A percentile compares a stretch with the other conserved stretches of the same genome.
These are phyloP conservation scores for Incurvaria masculella DNA, from an alignment of 2,888 invertebrate species.

Conservation along the genomic window DNA sequence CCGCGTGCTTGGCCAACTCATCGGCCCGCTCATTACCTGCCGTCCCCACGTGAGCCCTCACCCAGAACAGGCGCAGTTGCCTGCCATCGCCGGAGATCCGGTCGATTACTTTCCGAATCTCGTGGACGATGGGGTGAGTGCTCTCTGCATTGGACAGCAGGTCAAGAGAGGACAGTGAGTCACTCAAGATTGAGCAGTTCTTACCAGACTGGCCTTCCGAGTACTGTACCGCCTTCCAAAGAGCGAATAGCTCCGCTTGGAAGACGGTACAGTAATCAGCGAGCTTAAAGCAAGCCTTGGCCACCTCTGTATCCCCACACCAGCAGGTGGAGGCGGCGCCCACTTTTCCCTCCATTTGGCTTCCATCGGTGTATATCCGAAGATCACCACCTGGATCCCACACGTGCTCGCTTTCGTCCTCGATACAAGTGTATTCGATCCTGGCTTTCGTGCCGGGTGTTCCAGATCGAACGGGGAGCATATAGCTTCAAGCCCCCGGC, in stretches of 20 bases:
- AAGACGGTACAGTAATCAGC: constrained; percentile 16
- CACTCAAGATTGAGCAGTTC: constrained; percentile 1
- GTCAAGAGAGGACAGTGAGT: constrained; percentile 7
- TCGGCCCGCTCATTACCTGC: constrained; percentile 12
- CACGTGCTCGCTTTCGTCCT: background rate
- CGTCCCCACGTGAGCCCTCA: constrained; percentile 7
- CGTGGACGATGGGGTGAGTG: constrained; percentile 1
- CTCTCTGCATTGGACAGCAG: background rate
- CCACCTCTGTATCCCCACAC: background rate
- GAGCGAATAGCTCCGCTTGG: constrained; percentile 14
- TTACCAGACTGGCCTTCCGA: background rate
- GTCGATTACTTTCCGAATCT: background rate
- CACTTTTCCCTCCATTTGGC: constrained; percentile 6
- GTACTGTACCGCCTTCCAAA: background rate
- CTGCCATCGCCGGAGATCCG: background rate
- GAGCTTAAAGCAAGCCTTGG: background rate
- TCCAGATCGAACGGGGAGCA: background rate
- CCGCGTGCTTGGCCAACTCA: constrained; percentile 10
- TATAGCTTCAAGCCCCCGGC: background rate
- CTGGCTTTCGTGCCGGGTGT: background rate
- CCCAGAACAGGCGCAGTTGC: constrained; percentile 5
- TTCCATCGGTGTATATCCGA: constrained; percentile 14
- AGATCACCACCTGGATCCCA: background rate
- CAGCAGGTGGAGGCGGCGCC: constrained; percentile 4
- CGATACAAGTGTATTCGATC: background rate